Conservation (phyloP, 1,140 invertebrate genomes). For the Caenorhabditis brenneri region DNA sequence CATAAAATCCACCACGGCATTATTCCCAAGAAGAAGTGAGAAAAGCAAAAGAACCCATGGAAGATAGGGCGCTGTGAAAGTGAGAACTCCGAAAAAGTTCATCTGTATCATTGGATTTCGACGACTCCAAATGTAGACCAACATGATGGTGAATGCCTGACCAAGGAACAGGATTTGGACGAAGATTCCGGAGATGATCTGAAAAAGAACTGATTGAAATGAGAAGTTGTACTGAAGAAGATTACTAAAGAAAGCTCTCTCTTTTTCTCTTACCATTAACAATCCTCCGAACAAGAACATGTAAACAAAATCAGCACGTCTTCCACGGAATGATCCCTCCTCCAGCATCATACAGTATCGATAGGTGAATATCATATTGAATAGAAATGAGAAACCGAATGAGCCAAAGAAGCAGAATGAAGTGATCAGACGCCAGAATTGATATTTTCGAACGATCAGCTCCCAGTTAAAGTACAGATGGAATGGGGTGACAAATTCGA, state of each 20-base stretch:
- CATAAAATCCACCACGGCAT: constrained; percentile 93
- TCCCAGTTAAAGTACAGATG: constrained; percentile 98
- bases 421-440: constrained; percentile 91
- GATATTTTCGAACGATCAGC: constrained; percentile 85
- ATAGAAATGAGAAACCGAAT: constrained; percentile 97
- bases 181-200: constrained; percentile 83
- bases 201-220: too few species aligned
- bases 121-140: constrained; percentile 98
- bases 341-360: constrained; percentile 95
- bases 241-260: too few species aligned
- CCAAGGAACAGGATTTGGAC: constrained; percentile 95
- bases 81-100: constrained; percentile 97
- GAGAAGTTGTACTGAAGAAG: too few species aligned
- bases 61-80: constrained; percentile 96
- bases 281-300: constrained; percentile 96
- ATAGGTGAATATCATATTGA: constrained; percentile 91
- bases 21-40: constrained; percentile 92
- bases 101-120: constrained; percentile 90
- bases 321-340: constrained; percentile 92
- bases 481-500: constrained; percentile 94
- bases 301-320: constrained; percentile 96
- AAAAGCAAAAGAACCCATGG: constrained; percentile 97
- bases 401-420: constrained; percentile 98
- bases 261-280: constrained; percentile 75
- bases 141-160: constrained; percentile 98